These are phyloP conservation scores for Hesperia comma DNA, from an alignment of 2,888 invertebrate genomes.

Conservation along the genomic window DNA sequence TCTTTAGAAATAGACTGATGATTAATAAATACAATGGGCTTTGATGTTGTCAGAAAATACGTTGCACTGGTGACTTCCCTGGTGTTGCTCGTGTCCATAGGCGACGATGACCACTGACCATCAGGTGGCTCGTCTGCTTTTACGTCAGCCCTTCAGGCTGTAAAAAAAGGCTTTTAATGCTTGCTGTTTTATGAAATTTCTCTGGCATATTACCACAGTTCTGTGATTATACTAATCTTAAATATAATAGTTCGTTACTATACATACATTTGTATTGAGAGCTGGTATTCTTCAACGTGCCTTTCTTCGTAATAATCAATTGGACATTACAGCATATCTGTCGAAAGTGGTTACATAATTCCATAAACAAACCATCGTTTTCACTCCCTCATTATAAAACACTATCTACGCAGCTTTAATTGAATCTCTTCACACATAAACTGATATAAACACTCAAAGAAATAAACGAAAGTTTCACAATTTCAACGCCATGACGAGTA, in stretches of 20 bases:
- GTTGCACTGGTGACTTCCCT: too few relatives aligned
- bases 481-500: constrained; percentile 29
- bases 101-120: too few relatives aligned
- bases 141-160: too few relatives aligned
- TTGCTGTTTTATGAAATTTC: too few relatives aligned
- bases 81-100: too few relatives aligned
- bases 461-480: constrained; percentile 28
- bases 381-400: background rate
- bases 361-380: background rate
- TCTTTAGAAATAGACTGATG: too few relatives aligned
- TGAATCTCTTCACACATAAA: background rate
- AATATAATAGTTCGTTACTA: background rate
- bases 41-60: too few relatives aligned
- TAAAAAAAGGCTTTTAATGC: too few relatives aligned
- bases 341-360: background rate
- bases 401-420: background rate
- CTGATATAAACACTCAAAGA: background rate
- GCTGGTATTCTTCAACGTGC: background rate
- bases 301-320: background rate
- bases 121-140: too few relatives aligned
- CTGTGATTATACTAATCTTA: too few relatives aligned
- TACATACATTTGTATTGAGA: background rate
- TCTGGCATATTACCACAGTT: too few relatives aligned
- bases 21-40: too few relatives aligned
- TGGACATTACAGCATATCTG: background rate